Evolutionary conservation across 1,140 invertebrate species (phyloP).

Genomic region (Aphidius ervi): DNA sequence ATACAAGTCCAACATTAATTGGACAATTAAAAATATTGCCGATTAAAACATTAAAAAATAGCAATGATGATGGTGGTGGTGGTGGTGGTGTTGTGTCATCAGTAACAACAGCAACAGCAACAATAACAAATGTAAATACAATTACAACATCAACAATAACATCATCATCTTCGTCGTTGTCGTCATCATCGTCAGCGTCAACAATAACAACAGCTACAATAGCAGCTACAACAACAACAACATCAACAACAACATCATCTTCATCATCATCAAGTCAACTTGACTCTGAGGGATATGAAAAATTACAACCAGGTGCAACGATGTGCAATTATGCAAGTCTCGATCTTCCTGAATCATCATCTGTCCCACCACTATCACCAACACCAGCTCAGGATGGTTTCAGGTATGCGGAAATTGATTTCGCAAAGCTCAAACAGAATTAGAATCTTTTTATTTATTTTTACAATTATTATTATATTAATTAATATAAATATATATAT

Average conservation of each 20-base stretch:
- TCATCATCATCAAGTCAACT: slow-evolving; percentile 39
- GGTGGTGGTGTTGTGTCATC: no score
- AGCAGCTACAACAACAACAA: slow-evolving; percentile 29
- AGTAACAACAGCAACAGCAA: slow-evolving; percentile 42
- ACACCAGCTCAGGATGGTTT: slow-evolving; percentile 51
- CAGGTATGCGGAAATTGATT: slow-evolving; percentile 70
- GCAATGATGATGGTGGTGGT: slow-evolving; percentile 37
- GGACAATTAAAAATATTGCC: slow-evolving; percentile 42
- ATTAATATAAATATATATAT: no score
- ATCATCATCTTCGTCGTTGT: slow-evolving; percentile 41
- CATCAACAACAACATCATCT: slow-evolving; percentile 4
- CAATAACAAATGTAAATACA: no score
- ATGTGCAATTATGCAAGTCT: slow-evolving; percentile 65
- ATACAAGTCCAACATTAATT: slow-evolving; percentile 41
- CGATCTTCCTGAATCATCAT: slow-evolving; percentile 55
- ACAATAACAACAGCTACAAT: slow-evolving; percentile 42
- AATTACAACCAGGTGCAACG: slow-evolving; percentile 39
- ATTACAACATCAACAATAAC: no score
- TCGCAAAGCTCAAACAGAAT: slow-evolving; percentile 57
- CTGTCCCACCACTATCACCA: slow-evolving; percentile 44
- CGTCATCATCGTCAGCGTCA: slow-evolving; percentile 29
- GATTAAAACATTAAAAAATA: slow-evolving; percentile 34
- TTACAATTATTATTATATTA: no score
- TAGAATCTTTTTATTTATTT: slow-evolving; percentile 23
- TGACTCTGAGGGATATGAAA: slow-evolving; percentile 42